Evolutionary conservation across 2,888 invertebrate genomes (phyloP), one percentile per base, ranked within the genome.

Genomic region (Lordiphosa andalusiaca): DNA sequence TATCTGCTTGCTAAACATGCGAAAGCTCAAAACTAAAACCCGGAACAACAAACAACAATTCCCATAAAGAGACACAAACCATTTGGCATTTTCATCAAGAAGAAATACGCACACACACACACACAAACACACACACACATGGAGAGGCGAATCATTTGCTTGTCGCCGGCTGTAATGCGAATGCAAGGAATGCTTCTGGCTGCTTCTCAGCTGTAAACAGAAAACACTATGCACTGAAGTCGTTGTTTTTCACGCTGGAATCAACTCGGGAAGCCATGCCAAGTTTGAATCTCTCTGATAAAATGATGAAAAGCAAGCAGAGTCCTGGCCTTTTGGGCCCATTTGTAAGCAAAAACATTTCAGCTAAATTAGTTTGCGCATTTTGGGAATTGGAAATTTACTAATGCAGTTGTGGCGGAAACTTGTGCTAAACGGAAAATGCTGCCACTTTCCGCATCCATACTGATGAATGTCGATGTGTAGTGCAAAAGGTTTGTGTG

Each of bases 301-400:
- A 73, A 78, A 84, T 53, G 71, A 74, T 63, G 68, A 25, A 49
- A 37, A 41, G 42, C 9, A 10, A 25, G 21, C 23, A 7, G 35
- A 38, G 44, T 65, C 57, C 39, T 41, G 62, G 69, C 59, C 52
- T 46, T 49, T 54, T 64, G 62, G 52, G 69, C 77, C 67, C 77
- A 84, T 84, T 82, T 78, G 77, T 78, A 84, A 78, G 77, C 77
- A 81, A 77, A 78, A 75, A 71, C 77, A 84, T 80, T 80, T 83
- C 81, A 80, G 67, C 78, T 38, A 84, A 78, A 78, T 84, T 84
- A 82, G 77, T 84, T 77, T 77, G 52, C 57, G 71, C 69, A 78
- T 68, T 78, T 64, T 52, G 71, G 60, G 71, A 73, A 84, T 73
- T 73, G 82, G 59, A 46, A 63, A 63, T 77, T 81, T 64, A 67